A percentile compares a stretch with the other conserved stretches of the same genome.
Conservation (phyloP, 2,888 invertebrate species). For the Stegophylla sp. region DNA sequence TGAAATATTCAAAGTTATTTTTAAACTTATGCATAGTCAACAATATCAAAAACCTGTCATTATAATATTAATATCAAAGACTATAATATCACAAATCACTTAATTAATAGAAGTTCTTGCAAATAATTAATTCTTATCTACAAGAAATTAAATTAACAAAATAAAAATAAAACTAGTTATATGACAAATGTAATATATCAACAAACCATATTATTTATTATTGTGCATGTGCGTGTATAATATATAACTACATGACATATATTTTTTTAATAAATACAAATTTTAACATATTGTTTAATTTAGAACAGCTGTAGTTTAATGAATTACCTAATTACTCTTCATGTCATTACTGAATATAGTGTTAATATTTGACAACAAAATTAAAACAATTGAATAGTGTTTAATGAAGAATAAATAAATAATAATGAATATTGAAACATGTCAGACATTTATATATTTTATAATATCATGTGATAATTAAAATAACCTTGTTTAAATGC, state of each 20-base stretch:
- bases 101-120: too few relatives aligned
- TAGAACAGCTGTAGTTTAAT: constrained; percentile 20
- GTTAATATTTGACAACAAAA: constrained; percentile 1
- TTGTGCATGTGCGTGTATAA: too few relatives aligned
- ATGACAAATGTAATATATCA: neutral
- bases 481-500: constrained; percentile 6
- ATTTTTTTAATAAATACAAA: constrained; percentile 4
- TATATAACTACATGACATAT: neutral
- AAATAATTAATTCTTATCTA: too few relatives aligned
- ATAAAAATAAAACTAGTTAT: neutral
- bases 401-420: neutral
- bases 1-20: too few relatives aligned
- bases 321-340: neutral
- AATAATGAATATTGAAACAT: neutral
- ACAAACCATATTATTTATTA: neutral
- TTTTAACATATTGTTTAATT: constrained; percentile 23
- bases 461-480: neutral
- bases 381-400: neutral
- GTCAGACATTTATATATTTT: neutral
- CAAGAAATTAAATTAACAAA: too few relatives aligned
- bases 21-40: too few relatives aligned
- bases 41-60: too few relatives aligned
- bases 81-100: too few relatives aligned
- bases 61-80: too few relatives aligned
- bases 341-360: neutral